phyloP scores from a whole-genome alignment of 2,797 vertebrate genomes.

The Loris lydekkerianus region DNA sequence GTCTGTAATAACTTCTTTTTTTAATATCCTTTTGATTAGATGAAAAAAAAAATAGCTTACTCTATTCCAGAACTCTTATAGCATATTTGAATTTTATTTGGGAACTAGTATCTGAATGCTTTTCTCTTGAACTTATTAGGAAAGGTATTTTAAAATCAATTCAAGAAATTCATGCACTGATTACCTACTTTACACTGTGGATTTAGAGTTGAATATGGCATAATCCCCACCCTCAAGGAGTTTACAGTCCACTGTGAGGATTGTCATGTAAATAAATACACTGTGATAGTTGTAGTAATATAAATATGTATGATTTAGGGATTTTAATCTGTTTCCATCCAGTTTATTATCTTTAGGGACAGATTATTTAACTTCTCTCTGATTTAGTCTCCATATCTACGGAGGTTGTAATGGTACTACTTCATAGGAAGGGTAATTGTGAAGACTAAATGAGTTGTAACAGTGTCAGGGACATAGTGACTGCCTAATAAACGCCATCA shows the following conservation, averaged over 20 bases:
- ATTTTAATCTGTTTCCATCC: conserved; percentile 29
- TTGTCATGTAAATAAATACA: conserved; percentile 38
- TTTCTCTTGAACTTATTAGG: conserved; percentile 65
- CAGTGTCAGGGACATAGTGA: conserved; percentile 42
- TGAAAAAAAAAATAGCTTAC: conserved; percentile 52
- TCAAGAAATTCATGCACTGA: conserved; percentile 10
- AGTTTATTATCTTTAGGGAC: background rate
- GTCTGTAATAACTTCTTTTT: conserved; percentile 53
- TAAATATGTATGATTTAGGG: conserved; percentile 1
- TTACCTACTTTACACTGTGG: conserved; percentile 48
- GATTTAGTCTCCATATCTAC: background rate
- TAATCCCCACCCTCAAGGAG: conserved; percentile 45
- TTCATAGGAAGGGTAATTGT: conserved; percentile 43
- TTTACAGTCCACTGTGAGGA: conserved; percentile 27
- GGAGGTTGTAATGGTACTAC: conserved; percentile 19
- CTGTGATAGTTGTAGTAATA: background rate
- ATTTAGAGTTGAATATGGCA: conserved; percentile 47
- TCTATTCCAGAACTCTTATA: background rate
- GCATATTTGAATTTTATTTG: conserved; percentile 64
- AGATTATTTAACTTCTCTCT: conserved; percentile 48
- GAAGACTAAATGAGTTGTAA: conserved; percentile 63
- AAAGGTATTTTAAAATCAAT: conserved; percentile 63
- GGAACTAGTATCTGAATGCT: conserved; percentile 56
- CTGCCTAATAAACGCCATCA: conserved; percentile 29
- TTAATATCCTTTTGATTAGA: conserved; percentile 40